Evolutionary conservation across 2,113 vertebrate genomes (phyloP).

Genomic region (Corythornis cristatus): DNA sequence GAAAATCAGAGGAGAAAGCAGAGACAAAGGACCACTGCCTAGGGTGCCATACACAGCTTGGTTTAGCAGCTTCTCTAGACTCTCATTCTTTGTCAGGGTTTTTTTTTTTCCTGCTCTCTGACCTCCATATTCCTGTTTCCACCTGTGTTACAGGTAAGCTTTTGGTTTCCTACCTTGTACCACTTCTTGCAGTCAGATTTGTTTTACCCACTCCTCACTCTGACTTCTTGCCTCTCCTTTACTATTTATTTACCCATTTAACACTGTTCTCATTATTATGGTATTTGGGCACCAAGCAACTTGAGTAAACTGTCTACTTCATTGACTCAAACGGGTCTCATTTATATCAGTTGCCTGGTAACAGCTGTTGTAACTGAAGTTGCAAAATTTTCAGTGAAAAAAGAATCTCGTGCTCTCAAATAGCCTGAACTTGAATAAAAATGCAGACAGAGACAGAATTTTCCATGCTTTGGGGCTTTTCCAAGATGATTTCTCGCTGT

Average conservation of each 20-base stretch:
- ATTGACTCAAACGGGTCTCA: slow-evolving; percentile 8
- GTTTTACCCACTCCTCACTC: background rate
- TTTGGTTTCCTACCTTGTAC: background rate
- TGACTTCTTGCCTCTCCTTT: background rate
- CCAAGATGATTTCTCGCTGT: background rate
- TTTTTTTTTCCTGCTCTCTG: background rate
- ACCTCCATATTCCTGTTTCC: background rate
- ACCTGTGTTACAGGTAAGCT: background rate
- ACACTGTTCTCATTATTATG: slow-evolving; percentile 27
- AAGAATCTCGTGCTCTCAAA: background rate
- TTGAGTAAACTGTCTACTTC: slow-evolving; percentile 5
- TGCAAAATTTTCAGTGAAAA: slow-evolving; percentile 46
- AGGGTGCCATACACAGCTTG: background rate
- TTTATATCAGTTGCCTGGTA: slow-evolving; percentile 44
- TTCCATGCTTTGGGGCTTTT: slow-evolving; percentile 29
- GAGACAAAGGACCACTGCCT: background rate
- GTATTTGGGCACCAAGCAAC: slow-evolving; percentile 50
- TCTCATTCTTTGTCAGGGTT: background rate
- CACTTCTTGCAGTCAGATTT: background rate
- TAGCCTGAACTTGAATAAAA: slow-evolving; percentile 2
- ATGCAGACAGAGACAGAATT: slow-evolving; percentile 3
- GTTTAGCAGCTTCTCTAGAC: background rate
- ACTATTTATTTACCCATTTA: slow-evolving; percentile 16
- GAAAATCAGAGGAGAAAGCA: background rate
- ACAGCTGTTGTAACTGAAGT: slow-evolving; percentile 42